Evolutionary conservation across 2,888 invertebrate genomes (phyloP).

Genomic region (Amphiduros pacificus): DNA sequence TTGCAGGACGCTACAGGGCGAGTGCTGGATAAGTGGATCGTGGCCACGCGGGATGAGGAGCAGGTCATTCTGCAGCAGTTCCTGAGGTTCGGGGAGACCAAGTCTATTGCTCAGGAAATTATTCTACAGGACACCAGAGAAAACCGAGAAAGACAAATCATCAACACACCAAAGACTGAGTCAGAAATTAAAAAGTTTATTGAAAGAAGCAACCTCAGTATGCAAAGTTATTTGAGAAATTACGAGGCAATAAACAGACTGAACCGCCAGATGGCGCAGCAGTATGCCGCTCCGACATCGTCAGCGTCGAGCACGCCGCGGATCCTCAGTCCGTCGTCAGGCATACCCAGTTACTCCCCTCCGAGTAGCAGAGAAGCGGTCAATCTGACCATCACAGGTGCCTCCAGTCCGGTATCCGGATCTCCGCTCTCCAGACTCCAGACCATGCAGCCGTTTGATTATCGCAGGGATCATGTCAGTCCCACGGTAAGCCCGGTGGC

Average conservation of each 20-base stretch:
- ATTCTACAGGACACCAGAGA: slow-evolving; percentile 61
- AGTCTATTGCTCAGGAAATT: slow-evolving; percentile 75
- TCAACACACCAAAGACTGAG: slow-evolving; percentile 12
- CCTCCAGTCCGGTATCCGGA: slow-evolving; percentile 64
- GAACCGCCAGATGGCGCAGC: neutral
- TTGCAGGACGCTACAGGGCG: slow-evolving; percentile 78
- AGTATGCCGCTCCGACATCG: neutral
- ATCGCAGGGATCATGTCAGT: slow-evolving; percentile 62
- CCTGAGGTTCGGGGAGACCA: slow-evolving; percentile 85
- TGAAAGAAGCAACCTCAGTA: slow-evolving; percentile 38
- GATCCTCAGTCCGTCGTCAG: slow-evolving; percentile 6
- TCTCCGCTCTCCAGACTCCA: slow-evolving; percentile 86
- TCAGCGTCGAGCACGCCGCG: neutral
- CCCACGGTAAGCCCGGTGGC: slow-evolving; percentile 18
- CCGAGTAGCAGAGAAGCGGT: neutral
- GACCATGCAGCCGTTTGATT: slow-evolving; percentile 95
- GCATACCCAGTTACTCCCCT: slow-evolving; percentile 8
- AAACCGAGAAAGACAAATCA: slow-evolving; percentile 2
- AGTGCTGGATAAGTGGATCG: slow-evolving; percentile 85
- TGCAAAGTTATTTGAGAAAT: slow-evolving; percentile 50
- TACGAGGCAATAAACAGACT: slow-evolving; percentile 48
- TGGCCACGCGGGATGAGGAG: slow-evolving; percentile 85
- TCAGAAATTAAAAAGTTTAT: slow-evolving; percentile 23
- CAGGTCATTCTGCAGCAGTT: slow-evolving; percentile 89
- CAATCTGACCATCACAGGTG: neutral